Conservation (phyloP, 2,797 vertebrate genomes). For the Eidolon dupreanum region DNA sequence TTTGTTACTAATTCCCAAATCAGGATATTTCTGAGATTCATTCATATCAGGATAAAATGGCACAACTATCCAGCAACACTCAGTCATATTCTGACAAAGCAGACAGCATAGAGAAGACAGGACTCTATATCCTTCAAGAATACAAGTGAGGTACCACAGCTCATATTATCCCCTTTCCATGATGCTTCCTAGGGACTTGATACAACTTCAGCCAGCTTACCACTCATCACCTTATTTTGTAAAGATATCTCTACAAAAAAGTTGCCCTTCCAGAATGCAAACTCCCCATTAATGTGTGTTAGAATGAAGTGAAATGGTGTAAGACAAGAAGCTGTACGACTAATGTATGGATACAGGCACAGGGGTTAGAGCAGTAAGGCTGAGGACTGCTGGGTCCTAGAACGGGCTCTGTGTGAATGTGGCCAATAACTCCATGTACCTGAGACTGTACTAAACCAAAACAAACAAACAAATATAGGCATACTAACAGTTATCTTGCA, state of each 20-base stretch:
- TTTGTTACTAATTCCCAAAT: constrained; percentile 21
- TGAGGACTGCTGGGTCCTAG: not conserved
- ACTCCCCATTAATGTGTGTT: not conserved
- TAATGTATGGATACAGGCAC: not conserved
- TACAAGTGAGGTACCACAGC: not conserved
- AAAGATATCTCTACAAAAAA: not conserved
- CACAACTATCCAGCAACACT: not conserved
- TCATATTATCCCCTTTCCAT: not conserved
- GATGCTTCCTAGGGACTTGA: not conserved
- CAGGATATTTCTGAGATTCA: not conserved
- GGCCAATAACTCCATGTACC: not conserved
- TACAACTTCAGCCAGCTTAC: not conserved
- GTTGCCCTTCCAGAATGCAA: not conserved
- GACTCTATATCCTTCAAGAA: not conserved
- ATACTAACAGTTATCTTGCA: not conserved
- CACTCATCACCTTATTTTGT: not conserved
- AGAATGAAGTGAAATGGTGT: not conserved
- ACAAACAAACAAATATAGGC: not conserved
- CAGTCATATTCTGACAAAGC: not conserved
- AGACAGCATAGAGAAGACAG: not conserved
- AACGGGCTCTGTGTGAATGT: not conserved
- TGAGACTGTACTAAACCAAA: not conserved
- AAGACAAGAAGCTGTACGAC: not conserved
- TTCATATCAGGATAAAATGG: not conserved
- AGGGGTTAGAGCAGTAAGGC: not conserved